These are phyloP conservation scores for Meandrina meandrites DNA, from an alignment of 92 coral and sea anemone species.

Conservation along the genomic window DNA sequence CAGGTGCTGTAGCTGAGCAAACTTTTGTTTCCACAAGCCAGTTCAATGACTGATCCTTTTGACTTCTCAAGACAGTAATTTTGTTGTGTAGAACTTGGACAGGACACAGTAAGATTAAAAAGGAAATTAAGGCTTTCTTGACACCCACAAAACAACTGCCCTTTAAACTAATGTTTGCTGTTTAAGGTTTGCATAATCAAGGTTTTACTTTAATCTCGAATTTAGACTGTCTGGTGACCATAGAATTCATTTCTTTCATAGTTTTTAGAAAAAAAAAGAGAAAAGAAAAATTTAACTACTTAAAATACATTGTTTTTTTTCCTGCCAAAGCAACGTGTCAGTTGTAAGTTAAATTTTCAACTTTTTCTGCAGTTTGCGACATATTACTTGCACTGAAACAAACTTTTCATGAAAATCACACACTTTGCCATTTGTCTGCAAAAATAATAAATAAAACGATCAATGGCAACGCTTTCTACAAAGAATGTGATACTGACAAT, in stretches of 20 bases:
- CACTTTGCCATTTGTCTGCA: not conserved
- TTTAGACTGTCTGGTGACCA: not conserved
- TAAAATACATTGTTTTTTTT: not conserved
- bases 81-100: slow-evolving; percentile 6
- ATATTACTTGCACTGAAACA: not conserved
- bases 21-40: slow-evolving; percentile 11
- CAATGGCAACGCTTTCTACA: not conserved
- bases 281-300: not conserved
- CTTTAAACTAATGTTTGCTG: not conserved
- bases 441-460: not conserved
- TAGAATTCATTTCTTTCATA: not conserved
- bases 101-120: slow-evolving; percentile 17
- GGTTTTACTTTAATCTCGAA: not conserved
- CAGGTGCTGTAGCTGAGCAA: slow-evolving; percentile 42
- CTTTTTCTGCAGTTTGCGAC: not conserved
- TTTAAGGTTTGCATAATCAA: not conserved
- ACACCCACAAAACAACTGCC: slow-evolving; percentile 1
- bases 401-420: not conserved
- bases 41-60: slow-evolving; percentile 11
- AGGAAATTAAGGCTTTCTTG: slow-evolving; percentile 5
- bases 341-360: not conserved
- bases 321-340: not conserved
- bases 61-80: slow-evolving; percentile 6
- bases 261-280: not conserved
- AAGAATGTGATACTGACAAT: not conserved